phyloP scores from a whole-genome alignment of 2,797 vertebrate genomes.

The Mus spretus region DNA sequence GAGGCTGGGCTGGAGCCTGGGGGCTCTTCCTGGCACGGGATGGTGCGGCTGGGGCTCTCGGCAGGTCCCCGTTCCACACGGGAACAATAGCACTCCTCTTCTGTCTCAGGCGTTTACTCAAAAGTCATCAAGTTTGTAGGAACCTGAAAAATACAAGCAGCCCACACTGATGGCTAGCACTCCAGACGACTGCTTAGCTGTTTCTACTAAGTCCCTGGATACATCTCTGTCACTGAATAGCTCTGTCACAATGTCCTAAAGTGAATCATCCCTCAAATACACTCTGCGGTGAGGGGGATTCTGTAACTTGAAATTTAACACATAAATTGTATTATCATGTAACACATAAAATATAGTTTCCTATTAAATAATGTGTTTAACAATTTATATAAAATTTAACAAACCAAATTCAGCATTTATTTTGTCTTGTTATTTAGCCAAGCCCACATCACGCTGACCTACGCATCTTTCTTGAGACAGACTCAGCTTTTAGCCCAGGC shows the following conservation, averaged over 20 bases:
- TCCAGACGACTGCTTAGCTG: not conserved
- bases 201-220: not conserved
- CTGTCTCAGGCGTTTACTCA: conserved; percentile 89
- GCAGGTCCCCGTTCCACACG: conserved; percentile 75
- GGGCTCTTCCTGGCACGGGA: conserved; percentile 87
- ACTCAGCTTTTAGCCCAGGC: not conserved
- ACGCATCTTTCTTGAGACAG: not conserved
- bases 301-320: not conserved
- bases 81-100: conserved; percentile 78
- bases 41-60: conserved; percentile 84
- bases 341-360: not conserved
- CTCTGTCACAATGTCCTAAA: not conserved
- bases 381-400: not conserved
- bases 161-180: not conserved
- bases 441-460: conserved; percentile 10
- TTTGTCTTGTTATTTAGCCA: conserved; percentile 22
- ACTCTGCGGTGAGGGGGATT: not conserved
- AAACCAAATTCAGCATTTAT: conserved; percentile 4
- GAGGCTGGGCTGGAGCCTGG: conserved; percentile 77
- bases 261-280: not conserved
- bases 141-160: conserved; percentile 90
- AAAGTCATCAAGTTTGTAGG: conserved; percentile 99
- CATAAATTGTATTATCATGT: not conserved
- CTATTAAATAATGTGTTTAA: not conserved
- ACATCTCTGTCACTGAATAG: not conserved